Conservation (phyloP, 2,113 vertebrate species). For the Panurus biarmicus region DNA sequence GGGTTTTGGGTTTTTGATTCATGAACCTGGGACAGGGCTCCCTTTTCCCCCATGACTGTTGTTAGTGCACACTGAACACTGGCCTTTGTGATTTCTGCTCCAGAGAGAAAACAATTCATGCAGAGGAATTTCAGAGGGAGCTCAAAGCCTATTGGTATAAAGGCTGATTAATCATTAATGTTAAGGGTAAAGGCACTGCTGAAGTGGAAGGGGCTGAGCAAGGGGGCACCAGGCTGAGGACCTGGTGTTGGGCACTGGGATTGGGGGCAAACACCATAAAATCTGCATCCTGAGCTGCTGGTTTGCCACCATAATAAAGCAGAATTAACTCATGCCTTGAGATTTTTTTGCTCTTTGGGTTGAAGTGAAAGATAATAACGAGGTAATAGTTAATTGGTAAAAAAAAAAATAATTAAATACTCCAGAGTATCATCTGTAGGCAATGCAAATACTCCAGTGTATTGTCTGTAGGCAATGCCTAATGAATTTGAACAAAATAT, state of each 20-base stretch:
- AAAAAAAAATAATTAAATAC: neutral
- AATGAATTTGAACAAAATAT: neutral
- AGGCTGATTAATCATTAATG: neutral
- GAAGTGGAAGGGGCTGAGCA: neutral
- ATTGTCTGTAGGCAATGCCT: neutral
- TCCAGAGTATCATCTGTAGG: neutral
- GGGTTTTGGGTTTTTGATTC: neutral
- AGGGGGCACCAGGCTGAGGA: neutral
- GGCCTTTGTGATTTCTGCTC: neutral
- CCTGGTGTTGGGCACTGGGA: neutral
- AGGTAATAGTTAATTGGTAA: neutral
- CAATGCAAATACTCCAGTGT: neutral
- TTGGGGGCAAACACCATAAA: neutral
- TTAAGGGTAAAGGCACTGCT: neutral
- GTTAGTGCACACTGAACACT: neutral
- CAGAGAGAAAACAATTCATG: neutral
- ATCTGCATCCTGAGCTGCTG: neutral
- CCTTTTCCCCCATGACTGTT: fast-evolving
- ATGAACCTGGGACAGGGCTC: neutral
- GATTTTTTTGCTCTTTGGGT: neutral
- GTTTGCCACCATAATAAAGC: neutral
- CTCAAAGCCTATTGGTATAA: neutral
- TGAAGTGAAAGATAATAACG: neutral
- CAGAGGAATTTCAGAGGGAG: neutral
- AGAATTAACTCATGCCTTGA: neutral